Evolutionary conservation across 1,140 invertebrate species (phyloP).

Genomic region (Drosophila suzukii): DNA sequence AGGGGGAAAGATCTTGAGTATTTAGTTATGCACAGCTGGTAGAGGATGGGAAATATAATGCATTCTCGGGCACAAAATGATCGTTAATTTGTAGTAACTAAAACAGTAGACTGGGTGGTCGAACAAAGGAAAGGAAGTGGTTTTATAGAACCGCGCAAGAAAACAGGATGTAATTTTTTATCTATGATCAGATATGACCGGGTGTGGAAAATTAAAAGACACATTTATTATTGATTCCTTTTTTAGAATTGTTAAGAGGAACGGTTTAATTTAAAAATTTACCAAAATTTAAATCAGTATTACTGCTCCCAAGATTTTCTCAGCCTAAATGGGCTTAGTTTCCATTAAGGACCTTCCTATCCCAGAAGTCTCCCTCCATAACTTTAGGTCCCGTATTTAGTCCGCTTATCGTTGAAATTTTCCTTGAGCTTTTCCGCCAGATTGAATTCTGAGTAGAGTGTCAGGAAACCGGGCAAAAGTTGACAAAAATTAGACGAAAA

Average conservation of each 20-base stretch:
- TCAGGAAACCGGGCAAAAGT: constrained; percentile 36
- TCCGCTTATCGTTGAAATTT: constrained; percentile 28
- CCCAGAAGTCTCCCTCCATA: not conserved
- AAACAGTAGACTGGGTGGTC: constrained; percentile 34
- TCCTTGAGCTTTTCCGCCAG: constrained; percentile 25
- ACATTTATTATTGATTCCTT: no score
- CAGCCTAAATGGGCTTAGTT: constrained; percentile 1
- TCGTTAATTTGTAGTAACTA: constrained; percentile 45
- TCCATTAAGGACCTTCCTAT: not conserved
- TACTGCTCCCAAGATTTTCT: not conserved
- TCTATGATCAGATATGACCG: not conserved
- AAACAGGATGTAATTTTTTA: constrained; percentile 6
- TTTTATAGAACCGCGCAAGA: not conserved
- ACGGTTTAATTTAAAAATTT: not conserved
- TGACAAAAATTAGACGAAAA: constrained; percentile 42
- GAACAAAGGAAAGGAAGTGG: not conserved
- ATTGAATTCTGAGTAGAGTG: constrained; percentile 40
- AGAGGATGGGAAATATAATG: constrained; percentile 14
- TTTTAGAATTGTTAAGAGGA: no score
- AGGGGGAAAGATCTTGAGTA: constrained; percentile 18
- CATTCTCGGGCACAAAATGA: constrained; percentile 20
- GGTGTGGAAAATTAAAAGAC: not conserved
- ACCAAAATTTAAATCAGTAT: not conserved
- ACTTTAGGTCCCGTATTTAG: constrained; percentile 11
- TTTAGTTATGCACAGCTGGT: constrained; percentile 67